Conservation (phyloP, 2,888 invertebrate species). For the Anagyrus pseudococci region DNA sequence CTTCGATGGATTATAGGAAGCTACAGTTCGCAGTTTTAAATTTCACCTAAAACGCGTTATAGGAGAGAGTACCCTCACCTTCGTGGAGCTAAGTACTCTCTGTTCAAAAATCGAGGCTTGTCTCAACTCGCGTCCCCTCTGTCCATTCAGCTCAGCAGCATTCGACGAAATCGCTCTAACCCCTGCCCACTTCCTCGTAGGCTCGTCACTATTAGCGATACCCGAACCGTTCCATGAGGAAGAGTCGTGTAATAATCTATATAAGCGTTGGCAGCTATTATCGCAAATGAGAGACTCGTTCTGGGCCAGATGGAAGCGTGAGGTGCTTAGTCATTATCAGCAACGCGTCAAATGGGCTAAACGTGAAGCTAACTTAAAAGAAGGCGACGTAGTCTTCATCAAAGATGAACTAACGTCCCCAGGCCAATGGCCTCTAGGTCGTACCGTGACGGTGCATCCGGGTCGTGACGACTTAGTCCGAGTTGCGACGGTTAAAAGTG, state of each 20-base stretch:
- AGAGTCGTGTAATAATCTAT: neutral
- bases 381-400: constrained; percentile 20
- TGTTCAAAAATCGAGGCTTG: constrained; percentile 1
- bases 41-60: neutral
- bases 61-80: neutral
- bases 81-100: neutral
- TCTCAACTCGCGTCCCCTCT: constrained; percentile 1
- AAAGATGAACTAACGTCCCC: constrained; percentile 26
- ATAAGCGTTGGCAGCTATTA: constrained; percentile 42
- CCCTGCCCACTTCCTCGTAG: neutral
- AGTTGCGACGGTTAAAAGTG: constrained; percentile 13
- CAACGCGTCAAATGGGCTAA: constrained; percentile 41
- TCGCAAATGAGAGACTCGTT: constrained; percentile 40
- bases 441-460: constrained; percentile 23
- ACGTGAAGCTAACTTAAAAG: constrained; percentile 7
- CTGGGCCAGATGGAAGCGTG: constrained; percentile 41
- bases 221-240: neutral
- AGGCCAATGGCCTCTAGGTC: constrained; percentile 19
- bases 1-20: constrained; percentile 1
- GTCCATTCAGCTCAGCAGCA: neutral
- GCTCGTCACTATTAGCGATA: neutral
- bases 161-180: neutral
- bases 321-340: constrained; percentile 42
- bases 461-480: constrained; percentile 8
- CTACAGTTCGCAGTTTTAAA: neutral